Evolutionary conservation across 1,140 invertebrate species (phyloP).

Genomic region (Drosophila sturtevanti): DNA sequence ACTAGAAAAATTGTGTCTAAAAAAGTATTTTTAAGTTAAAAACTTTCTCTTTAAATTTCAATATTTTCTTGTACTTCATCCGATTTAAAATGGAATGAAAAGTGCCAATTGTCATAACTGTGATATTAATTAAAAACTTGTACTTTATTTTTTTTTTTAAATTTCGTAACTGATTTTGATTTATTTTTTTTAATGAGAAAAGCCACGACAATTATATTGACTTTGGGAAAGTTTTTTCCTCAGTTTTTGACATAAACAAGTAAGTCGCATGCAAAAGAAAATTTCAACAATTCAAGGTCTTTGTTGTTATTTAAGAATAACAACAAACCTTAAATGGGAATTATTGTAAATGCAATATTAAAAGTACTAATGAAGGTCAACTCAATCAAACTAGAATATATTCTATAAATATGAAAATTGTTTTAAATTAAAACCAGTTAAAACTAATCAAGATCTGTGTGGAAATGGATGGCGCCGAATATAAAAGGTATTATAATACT

Average conservation of each 20-base stretch:
- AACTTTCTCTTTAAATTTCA: too few relatives aligned
- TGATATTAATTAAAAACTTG: too few relatives aligned
- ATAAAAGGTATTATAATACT: neutral
- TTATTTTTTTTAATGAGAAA: too few relatives aligned
- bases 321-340: slow-evolving; percentile 34
- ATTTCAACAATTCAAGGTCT: slow-evolving; percentile 28
- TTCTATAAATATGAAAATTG: slow-evolving; percentile 30
- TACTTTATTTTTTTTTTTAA: too few relatives aligned
- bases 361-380: slow-evolving; percentile 31
- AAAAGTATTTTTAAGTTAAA: too few relatives aligned
- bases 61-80: too few relatives aligned
- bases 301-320: slow-evolving; percentile 37
- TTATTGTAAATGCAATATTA: slow-evolving; percentile 24
- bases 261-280: neutral
- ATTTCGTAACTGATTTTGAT: too few relatives aligned
- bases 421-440: slow-evolving; percentile 33
- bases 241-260: neutral
- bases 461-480: slow-evolving; percentile 4
- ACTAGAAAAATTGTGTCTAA: too few relatives aligned
- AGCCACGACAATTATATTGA: too few relatives aligned
- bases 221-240: neutral
- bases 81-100: too few relatives aligned
- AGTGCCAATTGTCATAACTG: too few relatives aligned
- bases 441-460: slow-evolving; percentile 25
- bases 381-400: slow-evolving; percentile 1